These are phyloP conservation scores for Botrylloides violaceus DNA, from an alignment of 23 tunicate species.

Conservation along the genomic window DNA sequence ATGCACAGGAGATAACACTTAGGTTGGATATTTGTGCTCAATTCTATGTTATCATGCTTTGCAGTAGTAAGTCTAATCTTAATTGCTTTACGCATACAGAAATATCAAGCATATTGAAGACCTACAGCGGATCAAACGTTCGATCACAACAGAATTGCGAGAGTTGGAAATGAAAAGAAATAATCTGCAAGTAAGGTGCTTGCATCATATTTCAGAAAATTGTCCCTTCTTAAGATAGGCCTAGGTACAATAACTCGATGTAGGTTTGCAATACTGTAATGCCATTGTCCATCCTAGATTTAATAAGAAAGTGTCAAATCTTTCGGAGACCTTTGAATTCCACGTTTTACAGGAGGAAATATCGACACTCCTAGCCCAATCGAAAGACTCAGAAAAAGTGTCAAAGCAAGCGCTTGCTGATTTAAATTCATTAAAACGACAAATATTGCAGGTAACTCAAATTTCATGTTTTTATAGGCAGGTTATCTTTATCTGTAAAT, in stretches of 20 bases:
- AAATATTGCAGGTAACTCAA: conserved; percentile 70
- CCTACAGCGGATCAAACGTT: conserved; percentile 59
- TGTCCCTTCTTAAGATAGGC: background rate
- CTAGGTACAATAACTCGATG: too few relatives aligned
- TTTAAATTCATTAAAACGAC: conserved; percentile 43
- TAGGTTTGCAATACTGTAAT: too few relatives aligned
- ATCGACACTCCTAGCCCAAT: conserved; percentile 21
- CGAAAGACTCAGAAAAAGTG: conserved; percentile 28
- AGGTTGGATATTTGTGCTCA: too few relatives aligned
- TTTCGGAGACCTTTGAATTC: too few relatives aligned
- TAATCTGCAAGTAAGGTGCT: conserved; percentile 42
- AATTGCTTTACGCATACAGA: background rate
- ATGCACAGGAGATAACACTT: background rate
- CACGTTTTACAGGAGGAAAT: conserved; percentile 71
- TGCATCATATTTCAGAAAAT: background rate
- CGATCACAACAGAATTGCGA: conserved; percentile 70
- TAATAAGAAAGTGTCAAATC: too few relatives aligned
- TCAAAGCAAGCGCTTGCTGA: conserved; percentile 62
- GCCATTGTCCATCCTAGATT: too few relatives aligned
- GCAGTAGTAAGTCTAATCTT: background rate
- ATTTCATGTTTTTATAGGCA: too few relatives aligned
- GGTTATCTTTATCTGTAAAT: too few relatives aligned
- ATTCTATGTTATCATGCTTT: too few relatives aligned
- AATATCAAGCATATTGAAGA: conserved; percentile 81
- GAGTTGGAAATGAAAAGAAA: conserved; percentile 69